These are phyloP conservation scores for Sebastes steindachneri DNA, from an alignment of 2,797 vertebrate species.

Conservation along the genomic window DNA sequence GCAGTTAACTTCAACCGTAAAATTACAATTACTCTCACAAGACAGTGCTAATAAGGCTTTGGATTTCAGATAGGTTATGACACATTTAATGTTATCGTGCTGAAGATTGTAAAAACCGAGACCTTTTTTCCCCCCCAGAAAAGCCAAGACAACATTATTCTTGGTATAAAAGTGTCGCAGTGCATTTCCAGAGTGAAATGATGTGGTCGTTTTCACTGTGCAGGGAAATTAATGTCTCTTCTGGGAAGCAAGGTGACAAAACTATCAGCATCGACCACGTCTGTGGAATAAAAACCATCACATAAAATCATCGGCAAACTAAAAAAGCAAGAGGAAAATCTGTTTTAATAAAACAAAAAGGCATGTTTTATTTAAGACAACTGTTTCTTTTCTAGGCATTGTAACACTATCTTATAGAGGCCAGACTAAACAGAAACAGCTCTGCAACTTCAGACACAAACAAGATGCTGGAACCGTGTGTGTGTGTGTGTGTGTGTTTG, in stretches of 20 bases:
- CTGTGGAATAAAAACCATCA: constrained; percentile 21
- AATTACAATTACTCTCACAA: constrained; percentile 10
- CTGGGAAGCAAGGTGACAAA: constrained; percentile 27
- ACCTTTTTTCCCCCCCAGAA: constrained; percentile 6
- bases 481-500: background rate
- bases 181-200: constrained; percentile 30
- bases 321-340: background rate
- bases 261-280: background rate
- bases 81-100: constrained; percentile 38
- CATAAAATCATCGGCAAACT: background rate
- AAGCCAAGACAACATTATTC: constrained; percentile 44
- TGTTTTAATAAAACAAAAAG: background rate
- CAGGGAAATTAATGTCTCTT: constrained; percentile 17
- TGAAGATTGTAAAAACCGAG: constrained; percentile 41
- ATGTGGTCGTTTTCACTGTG: constrained; percentile 14
- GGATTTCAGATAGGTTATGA: constrained; percentile 17
- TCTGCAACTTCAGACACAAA: constrained; percentile 11
- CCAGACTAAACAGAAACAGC: constrained; percentile 42
- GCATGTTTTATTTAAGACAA: background rate
- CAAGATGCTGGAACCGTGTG: constrained; percentile 15
- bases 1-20: constrained; percentile 17
- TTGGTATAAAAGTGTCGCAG: constrained; percentile 34
- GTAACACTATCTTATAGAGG: background rate
- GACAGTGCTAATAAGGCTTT: constrained; percentile 17
- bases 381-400: background rate